These are phyloP conservation scores for Fistularia tabacaria DNA, from an alignment of 2,797 vertebrate species.

Conservation along the genomic window DNA sequence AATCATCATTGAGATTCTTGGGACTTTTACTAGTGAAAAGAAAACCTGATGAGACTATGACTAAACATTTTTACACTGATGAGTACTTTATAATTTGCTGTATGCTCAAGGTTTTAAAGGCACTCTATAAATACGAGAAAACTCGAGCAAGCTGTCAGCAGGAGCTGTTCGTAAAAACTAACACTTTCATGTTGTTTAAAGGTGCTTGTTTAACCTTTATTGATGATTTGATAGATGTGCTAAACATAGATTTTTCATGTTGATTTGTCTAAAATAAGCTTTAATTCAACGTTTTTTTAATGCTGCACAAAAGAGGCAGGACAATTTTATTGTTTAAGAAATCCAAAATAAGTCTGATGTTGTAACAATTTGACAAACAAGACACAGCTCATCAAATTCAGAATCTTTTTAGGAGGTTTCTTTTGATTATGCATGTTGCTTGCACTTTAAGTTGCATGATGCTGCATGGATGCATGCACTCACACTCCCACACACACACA, in stretches of 20 bases:
- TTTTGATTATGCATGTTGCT: too few species aligned
- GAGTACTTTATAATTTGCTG: constrained; percentile 13
- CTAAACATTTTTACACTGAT: constrained; percentile 19
- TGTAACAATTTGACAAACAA: too few species aligned
- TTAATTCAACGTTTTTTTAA: constrained; percentile 11
- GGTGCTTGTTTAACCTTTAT: constrained; percentile 43
- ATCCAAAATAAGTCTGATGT: too few species aligned
- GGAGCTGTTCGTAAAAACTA: constrained; percentile 37
- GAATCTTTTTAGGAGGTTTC: too few species aligned
- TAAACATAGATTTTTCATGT: constrained; percentile 45
- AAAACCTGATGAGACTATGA: constrained; percentile 20
- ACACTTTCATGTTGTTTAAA: constrained; percentile 42
- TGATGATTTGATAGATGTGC: constrained; percentile 44
- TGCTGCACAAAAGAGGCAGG: background rate
- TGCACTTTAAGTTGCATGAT: too few species aligned
- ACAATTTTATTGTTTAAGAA: too few species aligned
- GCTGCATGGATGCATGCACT: too few species aligned
- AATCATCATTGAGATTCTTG: constrained; percentile 28
- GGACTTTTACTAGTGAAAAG: constrained; percentile 5
- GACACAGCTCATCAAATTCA: too few species aligned
- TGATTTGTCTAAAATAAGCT: constrained; percentile 22
- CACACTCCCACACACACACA: too few species aligned
- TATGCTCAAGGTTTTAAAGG: constrained; percentile 35
- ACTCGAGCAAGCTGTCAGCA: constrained; percentile 45
- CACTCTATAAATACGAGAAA: constrained; percentile 42